Evolutionary conservation across 2,113 vertebrate genomes (phyloP).

Genomic region (Erythrocercus mccallii): DNA sequence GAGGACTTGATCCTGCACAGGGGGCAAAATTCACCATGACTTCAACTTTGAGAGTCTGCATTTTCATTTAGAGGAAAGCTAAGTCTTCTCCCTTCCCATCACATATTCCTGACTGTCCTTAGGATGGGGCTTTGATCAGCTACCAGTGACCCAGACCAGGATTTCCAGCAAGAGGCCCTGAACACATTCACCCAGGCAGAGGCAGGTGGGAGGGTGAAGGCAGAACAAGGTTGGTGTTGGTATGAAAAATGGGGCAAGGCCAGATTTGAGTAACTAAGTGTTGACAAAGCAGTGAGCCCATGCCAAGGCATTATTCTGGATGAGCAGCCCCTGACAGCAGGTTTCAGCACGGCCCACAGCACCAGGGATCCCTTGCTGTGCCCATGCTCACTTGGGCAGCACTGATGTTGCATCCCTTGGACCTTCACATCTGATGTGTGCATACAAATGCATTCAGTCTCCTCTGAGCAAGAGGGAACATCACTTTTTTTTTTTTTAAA

Average conservation of each 20-base stretch:
- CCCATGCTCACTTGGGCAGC: neutral
- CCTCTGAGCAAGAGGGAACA: neutral
- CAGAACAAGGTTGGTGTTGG: neutral
- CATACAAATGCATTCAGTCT: accelerated
- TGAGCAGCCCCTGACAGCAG: neutral
- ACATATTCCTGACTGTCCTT: neutral
- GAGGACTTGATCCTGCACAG: neutral
- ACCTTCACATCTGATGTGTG: neutral
- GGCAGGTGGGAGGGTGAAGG: neutral
- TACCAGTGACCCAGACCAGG: neutral
- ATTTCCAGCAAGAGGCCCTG: neutral
- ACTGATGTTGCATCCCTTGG: neutral
- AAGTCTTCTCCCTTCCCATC: neutral
- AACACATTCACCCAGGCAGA: accelerated
- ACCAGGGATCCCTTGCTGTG: neutral
- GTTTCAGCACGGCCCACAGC: neutral
- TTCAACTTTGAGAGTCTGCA: neutral
- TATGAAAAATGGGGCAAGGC: neutral
- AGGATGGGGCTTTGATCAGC: neutral
- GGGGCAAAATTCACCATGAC: neutral
- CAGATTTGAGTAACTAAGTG: neutral
- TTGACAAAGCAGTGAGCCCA: neutral
- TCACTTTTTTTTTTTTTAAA: neutral
- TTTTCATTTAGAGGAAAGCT: neutral
- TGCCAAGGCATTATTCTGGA: slow-evolving; percentile 6